These are phyloP conservation scores for Trachurus trachurus DNA, from an alignment of 2,797 vertebrate species.

Conservation along the genomic window DNA sequence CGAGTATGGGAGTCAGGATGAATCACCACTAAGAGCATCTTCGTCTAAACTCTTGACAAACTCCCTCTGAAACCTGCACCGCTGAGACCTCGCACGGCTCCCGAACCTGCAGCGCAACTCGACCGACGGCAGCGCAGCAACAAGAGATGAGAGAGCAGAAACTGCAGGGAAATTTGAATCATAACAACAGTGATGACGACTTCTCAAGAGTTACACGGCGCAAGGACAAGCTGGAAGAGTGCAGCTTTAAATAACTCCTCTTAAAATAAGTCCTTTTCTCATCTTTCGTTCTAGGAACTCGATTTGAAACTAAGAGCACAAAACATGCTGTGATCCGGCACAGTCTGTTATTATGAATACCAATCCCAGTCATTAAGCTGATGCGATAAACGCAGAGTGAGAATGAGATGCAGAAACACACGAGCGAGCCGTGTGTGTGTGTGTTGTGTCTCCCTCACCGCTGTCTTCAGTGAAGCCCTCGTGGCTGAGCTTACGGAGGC, in stretches of 20 bases:
- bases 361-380: slow-evolving; percentile 39
- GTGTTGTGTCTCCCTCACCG: slow-evolving; percentile 80
- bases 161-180: background rate
- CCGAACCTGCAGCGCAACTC: background rate
- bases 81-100: slow-evolving; percentile 8
- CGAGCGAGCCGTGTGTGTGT: background rate
- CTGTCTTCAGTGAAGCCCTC: slow-evolving; percentile 90
- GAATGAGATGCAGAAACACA: slow-evolving; percentile 17
- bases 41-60: slow-evolving; percentile 36
- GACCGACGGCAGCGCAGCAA: background rate
- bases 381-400: slow-evolving; percentile 29
- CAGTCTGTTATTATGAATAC: slow-evolving; percentile 41
- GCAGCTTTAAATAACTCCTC: slow-evolving; percentile 9
- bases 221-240: slow-evolving; percentile 19
- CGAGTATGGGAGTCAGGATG: slow-evolving; percentile 20
- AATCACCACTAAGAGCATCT: slow-evolving; percentile 32
- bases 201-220: background rate
- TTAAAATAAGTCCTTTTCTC: background rate
- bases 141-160: background rate
- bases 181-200: background rate
- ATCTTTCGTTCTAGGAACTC: background rate
- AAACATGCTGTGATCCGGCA: slow-evolving; percentile 1
- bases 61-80: slow-evolving; percentile 42
- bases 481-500: slow-evolving; percentile 92
- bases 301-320: slow-evolving; percentile 30